Base-by-base conservation (phyloP, 2,797 vertebrate genomes). In the Aldrovandia affinis region DNA sequence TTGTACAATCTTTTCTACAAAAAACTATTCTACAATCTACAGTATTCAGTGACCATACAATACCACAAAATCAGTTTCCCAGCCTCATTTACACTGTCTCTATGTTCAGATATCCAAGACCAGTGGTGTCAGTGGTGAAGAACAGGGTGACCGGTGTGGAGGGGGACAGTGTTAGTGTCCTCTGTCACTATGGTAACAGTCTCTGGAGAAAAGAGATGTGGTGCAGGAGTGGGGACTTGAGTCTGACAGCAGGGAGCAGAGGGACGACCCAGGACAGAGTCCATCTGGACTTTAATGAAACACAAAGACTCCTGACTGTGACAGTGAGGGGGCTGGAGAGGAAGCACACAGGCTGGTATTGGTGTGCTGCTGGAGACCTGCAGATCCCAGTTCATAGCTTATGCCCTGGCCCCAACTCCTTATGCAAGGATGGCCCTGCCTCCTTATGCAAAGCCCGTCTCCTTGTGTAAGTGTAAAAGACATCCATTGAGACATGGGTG, bases 351-450 rank as follows among this genome's bases (percentile, higher is more conserved):
- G 47, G 47, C 47, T 50, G 47, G 47, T 50, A 50, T 12, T 50
- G 47, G 47, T 89, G 90, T 87, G 89, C 63, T 2, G 47, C 20
- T 30, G 77, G 44, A 10, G 39, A 86, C 1, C 33, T 81, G 2
- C 87, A 89, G 54, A 86, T 89, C 79, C 89, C 84, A n/a, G 86
- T 87, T 81, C 57, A 86, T 0, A n/a, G n/a, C n/a, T n/a, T n/a
- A n/a, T n/a, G n/a, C n/a, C n/a, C n/a, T n/a, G n/a, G n/a, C n/a
- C n/a, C n/a, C n/a, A n/a, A n/a, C n/a, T n/a, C n/a, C n/a, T n/a
- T n/a, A n/a, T n/a, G n/a, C n/a, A n/a, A n/a, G n/a, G n/a, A n/a
- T n/a, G n/a, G n/a, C n/a, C n/a, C n/a, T n/a, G n/a, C n/a, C n/a
- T n/a, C n/a, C n/a, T n/a, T n/a, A n/a, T n/a, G n/a, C n/a, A n/a